These are phyloP conservation scores for Forbesichthys papilliferus DNA, from an alignment of 2,113 vertebrate genomes.

Conservation along the genomic window DNA sequence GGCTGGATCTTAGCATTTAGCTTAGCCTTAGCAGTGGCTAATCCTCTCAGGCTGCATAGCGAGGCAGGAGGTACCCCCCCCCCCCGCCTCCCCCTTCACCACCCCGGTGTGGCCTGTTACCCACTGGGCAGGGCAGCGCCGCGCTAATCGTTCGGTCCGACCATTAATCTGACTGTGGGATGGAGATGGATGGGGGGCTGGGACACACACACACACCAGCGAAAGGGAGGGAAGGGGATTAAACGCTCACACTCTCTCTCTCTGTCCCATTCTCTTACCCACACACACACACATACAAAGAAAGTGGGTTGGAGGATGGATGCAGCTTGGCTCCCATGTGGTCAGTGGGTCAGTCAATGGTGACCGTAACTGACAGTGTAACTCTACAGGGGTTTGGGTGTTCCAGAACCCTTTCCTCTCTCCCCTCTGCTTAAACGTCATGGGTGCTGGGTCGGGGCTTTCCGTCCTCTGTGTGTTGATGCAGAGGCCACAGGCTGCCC, in stretches of 20 bases:
- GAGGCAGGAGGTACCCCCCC: slow-evolving; percentile 26
- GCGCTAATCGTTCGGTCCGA: slow-evolving; percentile 70
- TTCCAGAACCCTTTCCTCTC: slow-evolving; percentile 9
- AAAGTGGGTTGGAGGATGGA: slow-evolving; percentile 48
- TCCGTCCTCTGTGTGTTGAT: slow-evolving; percentile 19
- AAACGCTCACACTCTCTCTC: slow-evolving; percentile 60
- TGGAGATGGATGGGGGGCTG: slow-evolving; percentile 56
- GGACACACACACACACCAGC: slow-evolving; percentile 25
- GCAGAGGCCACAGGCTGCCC: slow-evolving; percentile 27
- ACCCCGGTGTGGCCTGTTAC: slow-evolving; percentile 42
- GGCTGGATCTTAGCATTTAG: slow-evolving; percentile 61
- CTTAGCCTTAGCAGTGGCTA: slow-evolving; percentile 77
- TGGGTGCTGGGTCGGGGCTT: slow-evolving; percentile 51
- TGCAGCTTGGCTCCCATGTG: slow-evolving; percentile 39
- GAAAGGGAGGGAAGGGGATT: slow-evolving; percentile 55
- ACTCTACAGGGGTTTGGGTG: background rate
- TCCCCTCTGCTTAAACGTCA: background rate
- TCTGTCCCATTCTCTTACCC: background rate
- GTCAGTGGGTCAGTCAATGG: slow-evolving; percentile 14
- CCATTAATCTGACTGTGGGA: slow-evolving; percentile 72
- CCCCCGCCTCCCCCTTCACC: slow-evolving; percentile 27
- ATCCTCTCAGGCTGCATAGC: slow-evolving; percentile 78
- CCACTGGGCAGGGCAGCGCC: slow-evolving; percentile 59
- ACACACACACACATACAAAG: slow-evolving; percentile 36
- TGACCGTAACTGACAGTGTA: slow-evolving; percentile 29